These are phyloP conservation scores for Habropoda laboriosa DNA, from an alignment of 1,140 invertebrate species.

Conservation along the genomic window DNA sequence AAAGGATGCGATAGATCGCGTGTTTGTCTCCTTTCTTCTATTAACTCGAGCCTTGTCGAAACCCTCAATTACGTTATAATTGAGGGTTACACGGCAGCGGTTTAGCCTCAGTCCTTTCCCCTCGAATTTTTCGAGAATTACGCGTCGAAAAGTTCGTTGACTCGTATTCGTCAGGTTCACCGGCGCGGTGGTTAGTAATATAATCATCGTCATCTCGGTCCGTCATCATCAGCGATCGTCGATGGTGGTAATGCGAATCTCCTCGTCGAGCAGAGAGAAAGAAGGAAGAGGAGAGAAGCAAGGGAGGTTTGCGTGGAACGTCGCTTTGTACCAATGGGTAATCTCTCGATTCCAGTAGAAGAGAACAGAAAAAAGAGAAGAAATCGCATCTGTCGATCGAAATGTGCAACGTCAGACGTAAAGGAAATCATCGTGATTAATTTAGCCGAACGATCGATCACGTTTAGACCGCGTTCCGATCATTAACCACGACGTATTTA, in stretches of 20 bases:
- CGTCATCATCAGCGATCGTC: constrained; percentile 33
- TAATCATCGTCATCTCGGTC: constrained; percentile 44
- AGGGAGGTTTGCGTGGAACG: constrained; percentile 33
- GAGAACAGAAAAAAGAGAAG: constrained; percentile 12
- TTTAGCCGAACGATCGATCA: constrained; percentile 23
- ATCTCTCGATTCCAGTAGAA: constrained; percentile 22
- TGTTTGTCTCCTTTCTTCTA: constrained; percentile 57
- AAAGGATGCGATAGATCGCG: constrained; percentile 44
- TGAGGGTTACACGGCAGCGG: constrained; percentile 30
- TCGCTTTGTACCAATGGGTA: constrained; percentile 36
- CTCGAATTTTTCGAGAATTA: constrained; percentile 49
- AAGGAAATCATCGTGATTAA: constrained; percentile 58
- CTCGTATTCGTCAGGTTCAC: constrained; percentile 17
- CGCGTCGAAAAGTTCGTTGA: constrained; percentile 51
- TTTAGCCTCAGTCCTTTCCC: constrained; percentile 4
- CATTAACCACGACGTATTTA: not conserved
- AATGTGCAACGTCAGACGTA: constrained; percentile 16
- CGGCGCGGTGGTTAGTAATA: constrained; percentile 31
- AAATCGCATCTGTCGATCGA: constrained; percentile 35
- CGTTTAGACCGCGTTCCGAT: not conserved
- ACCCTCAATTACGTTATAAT: constrained; percentile 62
- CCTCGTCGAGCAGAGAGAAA: constrained; percentile 4
- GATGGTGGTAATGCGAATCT: constrained; percentile 34
- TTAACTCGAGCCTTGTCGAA: constrained; percentile 39
- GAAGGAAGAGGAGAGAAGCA: not conserved